Conservation (phyloP, 2,113 vertebrate species). For the Semnornis frantzii region DNA sequence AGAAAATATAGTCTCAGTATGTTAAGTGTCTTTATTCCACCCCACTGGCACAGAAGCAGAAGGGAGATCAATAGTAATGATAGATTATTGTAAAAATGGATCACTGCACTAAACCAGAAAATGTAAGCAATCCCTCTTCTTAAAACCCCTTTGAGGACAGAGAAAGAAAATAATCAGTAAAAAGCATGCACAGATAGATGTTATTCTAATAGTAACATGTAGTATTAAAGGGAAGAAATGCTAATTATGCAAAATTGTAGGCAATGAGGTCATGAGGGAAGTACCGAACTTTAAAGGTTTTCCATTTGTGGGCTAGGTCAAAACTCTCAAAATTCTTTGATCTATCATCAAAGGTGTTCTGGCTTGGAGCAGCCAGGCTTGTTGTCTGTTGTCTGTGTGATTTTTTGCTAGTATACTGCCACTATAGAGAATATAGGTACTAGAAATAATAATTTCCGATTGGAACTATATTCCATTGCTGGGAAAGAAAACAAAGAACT, state of each 20-base stretch:
- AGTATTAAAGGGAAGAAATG: background rate
- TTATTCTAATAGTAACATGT: background rate
- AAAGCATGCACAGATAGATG: background rate
- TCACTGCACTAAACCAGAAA: background rate
- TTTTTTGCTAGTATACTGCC: background rate
- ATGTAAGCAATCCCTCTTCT: background rate
- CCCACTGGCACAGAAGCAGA: background rate
- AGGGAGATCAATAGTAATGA: background rate
- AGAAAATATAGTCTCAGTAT: background rate
- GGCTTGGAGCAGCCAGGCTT: background rate
- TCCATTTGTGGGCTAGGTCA: background rate
- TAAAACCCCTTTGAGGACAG: background rate
- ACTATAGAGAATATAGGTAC: background rate
- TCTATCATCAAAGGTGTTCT: background rate
- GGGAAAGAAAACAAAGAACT: background rate
- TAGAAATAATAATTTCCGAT: background rate
- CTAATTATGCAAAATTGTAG: background rate
- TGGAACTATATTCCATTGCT: background rate
- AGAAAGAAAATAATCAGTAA: constrained; percentile 6
- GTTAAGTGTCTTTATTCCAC: background rate
- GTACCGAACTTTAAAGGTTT: background rate
- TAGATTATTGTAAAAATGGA: background rate
- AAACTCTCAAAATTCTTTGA: background rate
- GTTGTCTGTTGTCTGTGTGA: background rate
- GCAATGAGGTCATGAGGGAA: background rate